These are phyloP conservation scores for Holacanthella duospinosa DNA, from an alignment of 2,888 invertebrate species.

Conservation along the genomic window DNA sequence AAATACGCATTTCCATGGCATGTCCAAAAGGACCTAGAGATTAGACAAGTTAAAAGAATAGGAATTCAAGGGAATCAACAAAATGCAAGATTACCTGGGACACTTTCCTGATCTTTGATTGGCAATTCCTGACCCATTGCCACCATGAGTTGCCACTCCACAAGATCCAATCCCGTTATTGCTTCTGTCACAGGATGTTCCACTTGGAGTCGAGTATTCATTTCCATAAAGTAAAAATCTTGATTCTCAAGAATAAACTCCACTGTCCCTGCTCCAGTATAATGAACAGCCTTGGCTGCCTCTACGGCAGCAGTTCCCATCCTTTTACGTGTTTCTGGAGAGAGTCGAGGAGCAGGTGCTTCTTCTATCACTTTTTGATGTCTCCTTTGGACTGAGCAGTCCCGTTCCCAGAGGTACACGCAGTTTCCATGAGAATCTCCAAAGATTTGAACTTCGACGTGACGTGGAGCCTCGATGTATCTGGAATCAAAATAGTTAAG, in stretches of 20 bases:
- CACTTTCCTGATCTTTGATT: slow-evolving; percentile 59
- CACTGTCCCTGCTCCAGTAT: slow-evolving; percentile 96
- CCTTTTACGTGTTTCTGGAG: slow-evolving; percentile 59
- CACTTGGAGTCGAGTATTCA: slow-evolving; percentile 94
- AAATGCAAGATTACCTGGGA: slow-evolving; percentile 44
- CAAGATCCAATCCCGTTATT: slow-evolving; percentile 91
- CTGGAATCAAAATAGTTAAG: too few species aligned
- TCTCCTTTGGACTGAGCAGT: slow-evolving; percentile 97
- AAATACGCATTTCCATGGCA: slow-evolving; percentile 91
- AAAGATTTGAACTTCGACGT: slow-evolving; percentile 98
- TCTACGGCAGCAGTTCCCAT: slow-evolving; percentile 84
- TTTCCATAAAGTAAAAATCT: slow-evolving; percentile 98
- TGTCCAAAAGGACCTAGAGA: too few species aligned
- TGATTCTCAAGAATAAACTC: slow-evolving; percentile 92
- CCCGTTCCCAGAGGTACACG: slow-evolving; percentile 92
- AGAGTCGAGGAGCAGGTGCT: slow-evolving; percentile 80
- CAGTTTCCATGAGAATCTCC: slow-evolving; percentile 84
- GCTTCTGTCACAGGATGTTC: slow-evolving; percentile 97
- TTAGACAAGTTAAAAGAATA: too few species aligned
- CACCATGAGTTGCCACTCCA: slow-evolving; percentile 86
- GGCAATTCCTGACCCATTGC: slow-evolving; percentile 49
- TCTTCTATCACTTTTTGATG: slow-evolving; percentile 99
- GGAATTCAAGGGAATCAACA: too few species aligned
- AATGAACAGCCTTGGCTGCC: slow-evolving; percentile 89
- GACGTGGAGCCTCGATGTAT: slow-evolving; percentile 62